Conservation (phyloP, 2,797 vertebrate species). For the Choloepus didactylus region DNA sequence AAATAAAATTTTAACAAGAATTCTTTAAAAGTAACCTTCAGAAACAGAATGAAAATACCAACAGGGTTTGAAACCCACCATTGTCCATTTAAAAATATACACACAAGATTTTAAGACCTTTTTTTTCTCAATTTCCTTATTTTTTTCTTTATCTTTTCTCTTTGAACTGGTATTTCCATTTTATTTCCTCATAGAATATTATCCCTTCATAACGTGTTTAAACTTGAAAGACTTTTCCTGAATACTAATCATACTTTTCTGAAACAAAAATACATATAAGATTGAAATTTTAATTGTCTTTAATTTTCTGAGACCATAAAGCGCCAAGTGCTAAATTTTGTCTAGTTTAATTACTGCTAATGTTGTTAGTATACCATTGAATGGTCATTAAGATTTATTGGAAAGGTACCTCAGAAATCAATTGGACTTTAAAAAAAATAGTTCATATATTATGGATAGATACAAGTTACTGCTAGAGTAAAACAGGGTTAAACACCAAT, state of each 20-base stretch:
- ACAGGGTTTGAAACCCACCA: background rate
- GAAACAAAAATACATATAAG: background rate
- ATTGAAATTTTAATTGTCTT: slow-evolving; percentile 56
- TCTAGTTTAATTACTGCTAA: slow-evolving; percentile 21
- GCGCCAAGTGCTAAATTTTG: slow-evolving; percentile 23
- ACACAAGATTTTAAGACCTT: background rate
- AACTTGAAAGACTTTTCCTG: slow-evolving; percentile 52
- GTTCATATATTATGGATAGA: background rate
- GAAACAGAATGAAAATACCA: slow-evolving; percentile 20
- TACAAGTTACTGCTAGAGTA: background rate
- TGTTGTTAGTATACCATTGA: slow-evolving; percentile 41
- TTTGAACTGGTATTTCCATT: slow-evolving; percentile 30
- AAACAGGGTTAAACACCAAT: background rate
- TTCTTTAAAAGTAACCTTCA: background rate
- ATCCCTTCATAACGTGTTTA: slow-evolving; percentile 21
- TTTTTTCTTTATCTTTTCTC: slow-evolving; percentile 29
- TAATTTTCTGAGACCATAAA: slow-evolving; percentile 54
- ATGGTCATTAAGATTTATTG: slow-evolving; percentile 45
- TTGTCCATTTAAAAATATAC: slow-evolving; percentile 43
- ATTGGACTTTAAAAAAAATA: background rate
- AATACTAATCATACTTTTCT: slow-evolving; percentile 28
- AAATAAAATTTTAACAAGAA: slow-evolving; percentile 2
- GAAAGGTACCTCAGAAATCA: slow-evolving; percentile 37
- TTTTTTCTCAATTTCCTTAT: background rate
- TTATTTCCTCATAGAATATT: slow-evolving; percentile 37